Evolutionary conservation across 1,140 invertebrate species (phyloP), one percentile per base, ranked within the genome.

Genomic region (Papilio machaon): DNA sequence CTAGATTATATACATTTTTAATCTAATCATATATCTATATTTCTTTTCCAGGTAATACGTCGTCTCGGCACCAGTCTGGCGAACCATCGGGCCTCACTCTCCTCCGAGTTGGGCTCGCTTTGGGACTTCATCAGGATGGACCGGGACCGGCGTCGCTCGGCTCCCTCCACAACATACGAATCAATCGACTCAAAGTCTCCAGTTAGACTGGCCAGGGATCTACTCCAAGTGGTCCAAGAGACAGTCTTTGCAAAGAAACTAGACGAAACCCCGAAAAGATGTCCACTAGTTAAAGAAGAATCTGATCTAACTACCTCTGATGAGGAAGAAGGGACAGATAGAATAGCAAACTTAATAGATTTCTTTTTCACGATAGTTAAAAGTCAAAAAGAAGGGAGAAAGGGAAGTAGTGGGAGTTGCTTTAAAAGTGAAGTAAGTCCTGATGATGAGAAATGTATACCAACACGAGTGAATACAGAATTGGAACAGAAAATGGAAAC

Each of bases 341-440:
- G 93, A 80, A 92, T 95, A 43, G 92, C 92, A 1, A 94, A 92
- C 82, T 81, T 95, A 30, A 93, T 95, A n/a, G 95, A 95, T 79
- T 95, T 94, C 84, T 94, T 95, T 84, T 94, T 95, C 23, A 92
- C 91, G 2, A 94, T 95, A 73, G 93, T 94, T 0, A 95, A 94
- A 85, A 94, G 91, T 82, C 94, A 95, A 70, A 95, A 91, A 82
- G 88, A 91, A 10, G 93, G 94, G 2, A 86, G 94, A 17, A 92
- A 93, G 82, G 87, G 89, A 49, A 93, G 94, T 73, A 90, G 91
- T 11, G 92, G 92, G 17, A 94, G 92, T 83, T 95, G 95, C 49
- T 95, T 95, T 75, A 95, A 89, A 87, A 89, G 89, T 15, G 94
- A 95, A 86, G 83, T 85, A 0, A 95, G 91, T 81, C 93, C 94